Conservation (phyloP, 2,113 vertebrate species). For the Mastomys natalensis region DNA sequence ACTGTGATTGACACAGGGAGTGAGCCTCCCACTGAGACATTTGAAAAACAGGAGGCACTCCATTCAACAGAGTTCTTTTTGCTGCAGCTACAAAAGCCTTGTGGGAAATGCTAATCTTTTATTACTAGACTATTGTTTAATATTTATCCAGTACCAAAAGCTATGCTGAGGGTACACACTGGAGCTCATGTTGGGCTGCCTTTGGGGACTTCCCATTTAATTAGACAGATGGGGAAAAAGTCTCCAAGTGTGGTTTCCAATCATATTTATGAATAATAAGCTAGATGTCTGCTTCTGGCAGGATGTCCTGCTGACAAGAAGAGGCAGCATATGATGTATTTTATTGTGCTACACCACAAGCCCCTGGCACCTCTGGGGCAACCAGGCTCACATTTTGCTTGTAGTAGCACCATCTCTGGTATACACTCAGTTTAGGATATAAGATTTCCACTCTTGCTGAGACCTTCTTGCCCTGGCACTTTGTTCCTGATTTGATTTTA, state of each 20-base stretch:
- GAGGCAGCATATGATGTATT: rapidly evolving
- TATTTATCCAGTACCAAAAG: slow-evolving; percentile 76
- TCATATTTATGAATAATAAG: slow-evolving; percentile 71
- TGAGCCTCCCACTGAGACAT: slow-evolving; percentile 36
- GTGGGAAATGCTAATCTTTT: slow-evolving; percentile 65
- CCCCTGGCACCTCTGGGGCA: neutral
- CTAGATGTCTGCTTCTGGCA: slow-evolving; percentile 47
- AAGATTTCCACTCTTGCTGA: neutral
- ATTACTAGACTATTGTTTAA: slow-evolving; percentile 73
- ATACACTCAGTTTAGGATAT: neutral
- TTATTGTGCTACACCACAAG: neutral
- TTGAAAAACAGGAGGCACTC: slow-evolving; percentile 30
- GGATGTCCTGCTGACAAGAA: slow-evolving; percentile 43
- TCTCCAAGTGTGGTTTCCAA: slow-evolving; percentile 43
- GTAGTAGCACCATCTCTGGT: neutral
- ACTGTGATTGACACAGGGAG: slow-evolving; percentile 27
- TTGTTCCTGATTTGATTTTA: neutral
- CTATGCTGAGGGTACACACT: slow-evolving; percentile 42
- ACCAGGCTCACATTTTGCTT: neutral
- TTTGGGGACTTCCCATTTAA: slow-evolving; percentile 75
- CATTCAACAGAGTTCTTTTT: slow-evolving; percentile 61
- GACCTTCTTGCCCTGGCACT: neutral
- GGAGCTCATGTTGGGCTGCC: slow-evolving; percentile 59
- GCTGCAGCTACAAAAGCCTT: slow-evolving; percentile 46
- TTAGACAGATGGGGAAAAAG: slow-evolving; percentile 78